phyloP scores from a whole-genome alignment of 1,140 invertebrate genomes.

The Pseudomyrmex cubaensis region DNA sequence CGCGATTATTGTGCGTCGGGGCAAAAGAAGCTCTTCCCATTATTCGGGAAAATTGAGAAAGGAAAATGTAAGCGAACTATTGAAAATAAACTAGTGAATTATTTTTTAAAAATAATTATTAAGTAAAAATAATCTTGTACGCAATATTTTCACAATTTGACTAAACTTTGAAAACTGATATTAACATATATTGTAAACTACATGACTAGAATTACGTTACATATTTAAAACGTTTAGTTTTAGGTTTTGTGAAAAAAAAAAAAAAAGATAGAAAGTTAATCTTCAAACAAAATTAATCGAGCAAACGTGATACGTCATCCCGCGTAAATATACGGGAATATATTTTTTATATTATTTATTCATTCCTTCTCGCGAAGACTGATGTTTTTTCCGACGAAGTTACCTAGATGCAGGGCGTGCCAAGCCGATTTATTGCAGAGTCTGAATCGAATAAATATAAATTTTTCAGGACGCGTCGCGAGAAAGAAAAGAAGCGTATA shows the following conservation, averaged over 20 bases:
- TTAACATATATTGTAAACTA: too few species aligned
- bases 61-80: too few species aligned
- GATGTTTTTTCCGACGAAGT: conserved; percentile 3
- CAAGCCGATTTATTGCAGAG: conserved; percentile 44
- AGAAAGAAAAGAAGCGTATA: conserved; percentile 25
- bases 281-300: background rate
- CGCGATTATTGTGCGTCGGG: background rate
- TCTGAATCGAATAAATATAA: conserved; percentile 38
- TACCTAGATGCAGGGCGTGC: conserved; percentile 1
- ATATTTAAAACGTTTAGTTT: too few species aligned
- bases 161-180: too few species aligned
- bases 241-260: too few species aligned
- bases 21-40: background rate
- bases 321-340: conserved; percentile 22
- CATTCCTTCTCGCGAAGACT: background rate
- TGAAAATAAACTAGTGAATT: too few species aligned
- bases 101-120: too few species aligned
- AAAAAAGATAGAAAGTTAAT: too few species aligned
- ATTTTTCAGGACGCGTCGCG: conserved; percentile 19
- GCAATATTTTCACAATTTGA: too few species aligned
- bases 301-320: background rate
- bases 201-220: too few species aligned
- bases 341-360: background rate
- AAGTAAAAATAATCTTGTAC: too few species aligned
- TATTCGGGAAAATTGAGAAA: background rate